These are phyloP conservation scores for Trinectes maculatus DNA, from an alignment of 2,113 vertebrate species.

Conservation along the genomic window DNA sequence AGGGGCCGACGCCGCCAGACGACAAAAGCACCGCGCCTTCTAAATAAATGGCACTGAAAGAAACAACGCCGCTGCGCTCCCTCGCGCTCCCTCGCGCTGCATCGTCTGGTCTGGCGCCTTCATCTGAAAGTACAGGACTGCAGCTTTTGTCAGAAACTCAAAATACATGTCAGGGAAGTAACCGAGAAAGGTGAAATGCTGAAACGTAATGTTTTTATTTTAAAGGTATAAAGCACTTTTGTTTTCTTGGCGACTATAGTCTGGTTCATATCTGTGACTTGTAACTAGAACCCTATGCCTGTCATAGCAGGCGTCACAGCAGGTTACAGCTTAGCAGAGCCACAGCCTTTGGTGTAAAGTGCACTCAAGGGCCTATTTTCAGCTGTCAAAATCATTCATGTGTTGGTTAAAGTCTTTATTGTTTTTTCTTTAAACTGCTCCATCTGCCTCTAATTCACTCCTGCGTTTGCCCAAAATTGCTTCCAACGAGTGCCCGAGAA, in stretches of 20 bases:
- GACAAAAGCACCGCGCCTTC: conserved; percentile 23
- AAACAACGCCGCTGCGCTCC: conserved; percentile 14
- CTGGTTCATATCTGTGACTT: neutral
- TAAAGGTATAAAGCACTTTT: conserved; percentile 16
- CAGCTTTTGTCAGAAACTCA: conserved; percentile 21
- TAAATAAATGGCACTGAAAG: conserved; percentile 15
- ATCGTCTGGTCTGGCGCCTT: conserved; percentile 20
- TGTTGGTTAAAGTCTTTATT: neutral
- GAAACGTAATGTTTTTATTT: conserved; percentile 15
- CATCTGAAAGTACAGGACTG: conserved; percentile 31
- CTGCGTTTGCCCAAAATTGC: conserved; percentile 19
- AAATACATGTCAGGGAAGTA: conserved; percentile 15
- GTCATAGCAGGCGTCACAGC: no score
- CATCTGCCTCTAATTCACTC: conserved; percentile 31
- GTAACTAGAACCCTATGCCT: neutral
- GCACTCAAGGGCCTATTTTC: neutral
- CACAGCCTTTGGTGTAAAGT: neutral
- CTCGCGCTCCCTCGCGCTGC: conserved; percentile 17
- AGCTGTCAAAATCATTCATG: conserved; percentile 13
- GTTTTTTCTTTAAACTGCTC: neutral
- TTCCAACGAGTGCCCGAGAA: conserved; percentile 20
- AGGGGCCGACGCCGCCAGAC: conserved; percentile 10
- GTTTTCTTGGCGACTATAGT: neutral
- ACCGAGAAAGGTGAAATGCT: conserved; percentile 7
- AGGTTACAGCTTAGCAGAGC: neutral